Conservation (phyloP, 1,140 invertebrate genomes). For the Pogonomyrmex barbatus region DNA sequence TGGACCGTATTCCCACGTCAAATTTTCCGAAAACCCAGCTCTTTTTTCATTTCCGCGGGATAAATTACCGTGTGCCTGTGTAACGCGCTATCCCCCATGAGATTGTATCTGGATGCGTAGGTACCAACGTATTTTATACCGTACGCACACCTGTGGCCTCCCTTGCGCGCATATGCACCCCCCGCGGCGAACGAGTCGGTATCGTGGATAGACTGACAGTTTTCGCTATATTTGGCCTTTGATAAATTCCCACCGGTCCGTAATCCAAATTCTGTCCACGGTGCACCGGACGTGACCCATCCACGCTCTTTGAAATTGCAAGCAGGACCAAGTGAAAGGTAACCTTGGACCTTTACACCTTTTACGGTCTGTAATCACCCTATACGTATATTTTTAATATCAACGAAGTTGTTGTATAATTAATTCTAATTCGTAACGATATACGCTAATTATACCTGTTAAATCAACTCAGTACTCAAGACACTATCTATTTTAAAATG, state of each 20-base stretch:
- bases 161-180: neutral
- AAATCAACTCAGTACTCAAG: neutral
- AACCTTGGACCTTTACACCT: neutral
- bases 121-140: constrained; percentile 44
- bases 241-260: constrained; percentile 64
- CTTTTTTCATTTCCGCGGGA: constrained; percentile 49
- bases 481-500: neutral
- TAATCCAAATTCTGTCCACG: constrained; percentile 47
- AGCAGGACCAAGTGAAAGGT: constrained; percentile 13
- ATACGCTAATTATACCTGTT: constrained; percentile 1
- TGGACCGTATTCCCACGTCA: constrained; percentile 45
- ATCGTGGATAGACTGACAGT: constrained; percentile 52
- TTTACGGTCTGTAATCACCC: neutral
- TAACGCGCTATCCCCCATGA: constrained; percentile 58
- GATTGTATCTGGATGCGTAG: constrained; percentile 45
- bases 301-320: constrained; percentile 18
- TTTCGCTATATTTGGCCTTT: constrained; percentile 67
- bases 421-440: neutral
- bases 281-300: constrained; percentile 4
- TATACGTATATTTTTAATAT: neutral
- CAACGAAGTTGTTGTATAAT: neutral
- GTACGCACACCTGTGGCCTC: constrained; percentile 52
- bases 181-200: constrained; percentile 18
- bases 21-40: constrained; percentile 43
- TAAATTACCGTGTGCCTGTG: constrained; percentile 49